These are phyloP conservation scores for Archivesica marissinica DNA, from an alignment of 1,140 invertebrate genomes.

Conservation along the genomic window DNA sequence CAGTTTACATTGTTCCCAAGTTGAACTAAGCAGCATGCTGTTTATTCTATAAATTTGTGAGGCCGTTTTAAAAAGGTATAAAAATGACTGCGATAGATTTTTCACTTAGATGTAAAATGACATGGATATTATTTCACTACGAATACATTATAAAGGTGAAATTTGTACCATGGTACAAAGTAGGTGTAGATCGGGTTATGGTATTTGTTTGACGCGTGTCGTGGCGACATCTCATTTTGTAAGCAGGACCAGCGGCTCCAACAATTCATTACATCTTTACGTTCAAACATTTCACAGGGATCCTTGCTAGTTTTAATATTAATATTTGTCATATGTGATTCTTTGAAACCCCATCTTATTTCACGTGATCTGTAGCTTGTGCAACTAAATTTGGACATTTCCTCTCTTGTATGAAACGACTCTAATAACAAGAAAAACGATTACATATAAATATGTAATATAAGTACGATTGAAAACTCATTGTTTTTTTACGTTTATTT, in stretches of 20 bases:
- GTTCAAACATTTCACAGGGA: no score
- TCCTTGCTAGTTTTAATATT: no score
- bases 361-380: no score
- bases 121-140: conserved; percentile 7
- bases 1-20: conserved; percentile 3
- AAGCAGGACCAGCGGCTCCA: background rate
- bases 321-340: no score
- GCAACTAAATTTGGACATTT: no score
- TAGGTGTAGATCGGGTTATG: background rate
- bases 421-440: no score
- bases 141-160: background rate
- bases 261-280: background rate
- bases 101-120: background rate
- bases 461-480: no score
- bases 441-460: no score
- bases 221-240: background rate
- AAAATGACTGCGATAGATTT: conserved; percentile 12
- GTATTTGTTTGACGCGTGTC: background rate
- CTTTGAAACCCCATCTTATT: no score
- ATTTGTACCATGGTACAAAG: background rate
- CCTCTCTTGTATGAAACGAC: no score
- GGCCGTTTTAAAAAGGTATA: background rate
- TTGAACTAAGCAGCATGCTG: background rate
- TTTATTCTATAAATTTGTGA: conserved; percentile 5
- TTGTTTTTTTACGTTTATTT: no score